Conservation (phyloP, 1,140 invertebrate genomes). For the Odontomachus brunneus region DNA sequence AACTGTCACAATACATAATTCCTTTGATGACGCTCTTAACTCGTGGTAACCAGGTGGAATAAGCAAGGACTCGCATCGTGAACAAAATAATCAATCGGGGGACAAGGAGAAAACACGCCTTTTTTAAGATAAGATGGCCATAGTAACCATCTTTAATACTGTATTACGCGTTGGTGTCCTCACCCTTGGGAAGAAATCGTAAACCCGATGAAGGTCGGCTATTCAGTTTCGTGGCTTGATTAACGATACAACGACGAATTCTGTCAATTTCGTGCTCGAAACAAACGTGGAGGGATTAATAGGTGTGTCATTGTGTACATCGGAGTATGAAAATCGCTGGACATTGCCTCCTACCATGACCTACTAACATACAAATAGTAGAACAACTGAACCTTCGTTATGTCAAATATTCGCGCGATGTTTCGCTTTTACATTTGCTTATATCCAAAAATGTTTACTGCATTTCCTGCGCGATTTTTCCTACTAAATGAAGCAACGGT, state of each 20-base stretch:
- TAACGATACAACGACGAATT: conserved; percentile 19
- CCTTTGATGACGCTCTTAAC: too few species aligned
- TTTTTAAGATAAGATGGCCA: too few species aligned
- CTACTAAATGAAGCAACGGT: too few species aligned
- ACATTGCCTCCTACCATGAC: conserved; percentile 78
- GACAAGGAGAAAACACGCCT: too few species aligned
- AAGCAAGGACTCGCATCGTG: too few species aligned
- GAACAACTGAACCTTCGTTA: conserved; percentile 51
- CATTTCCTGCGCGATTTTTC: too few species aligned
- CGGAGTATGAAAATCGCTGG: conserved; percentile 67
- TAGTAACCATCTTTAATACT: neutral
- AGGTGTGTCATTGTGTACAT: conserved; percentile 29
- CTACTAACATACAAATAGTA: conserved; percentile 79
- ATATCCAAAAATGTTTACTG: neutral
- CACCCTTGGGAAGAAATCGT: conserved; percentile 21
- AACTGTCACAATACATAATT: too few species aligned
- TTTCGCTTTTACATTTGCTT: too few species aligned
- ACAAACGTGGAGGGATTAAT: conserved; percentile 34
- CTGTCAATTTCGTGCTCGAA: too few species aligned
- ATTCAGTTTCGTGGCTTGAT: conserved; percentile 23
- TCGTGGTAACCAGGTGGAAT: too few species aligned
- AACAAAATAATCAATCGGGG: too few species aligned
- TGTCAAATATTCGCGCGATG: conserved; percentile 25
- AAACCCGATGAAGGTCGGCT: conserved; percentile 25
- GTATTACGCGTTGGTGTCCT: neutral